A percentile compares a stretch with the other conserved stretches of the same genome.
Evolutionary conservation across 2,797 vertebrate genomes (phyloP).

Genomic region (Mallotus villosus): DNA sequence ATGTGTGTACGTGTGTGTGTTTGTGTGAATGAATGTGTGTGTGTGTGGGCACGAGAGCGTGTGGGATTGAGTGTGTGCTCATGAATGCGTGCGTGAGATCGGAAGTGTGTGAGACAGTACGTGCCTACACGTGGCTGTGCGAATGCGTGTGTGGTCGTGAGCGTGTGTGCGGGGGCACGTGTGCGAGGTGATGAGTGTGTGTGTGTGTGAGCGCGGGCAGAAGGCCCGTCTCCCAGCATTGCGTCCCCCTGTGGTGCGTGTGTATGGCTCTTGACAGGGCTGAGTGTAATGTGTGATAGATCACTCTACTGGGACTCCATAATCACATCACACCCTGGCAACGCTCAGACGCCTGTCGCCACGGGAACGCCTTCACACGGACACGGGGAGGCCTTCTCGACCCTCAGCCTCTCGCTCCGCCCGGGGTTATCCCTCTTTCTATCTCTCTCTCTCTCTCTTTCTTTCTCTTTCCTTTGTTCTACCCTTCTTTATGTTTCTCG

Average conservation of each 20-base stretch:
- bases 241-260: constrained; percentile 75
- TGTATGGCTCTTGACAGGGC: constrained; percentile 81
- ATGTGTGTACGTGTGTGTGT: not conserved
- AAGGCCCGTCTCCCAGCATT: constrained; percentile 81
- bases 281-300: constrained; percentile 86
- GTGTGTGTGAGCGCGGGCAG: constrained; percentile 68
- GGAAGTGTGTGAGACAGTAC: constrained; percentile 19
- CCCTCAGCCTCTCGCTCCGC: not conserved
- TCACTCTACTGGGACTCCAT: constrained; percentile 82
- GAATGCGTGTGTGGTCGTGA: constrained; percentile 14
- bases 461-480: not conserved
- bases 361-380: constrained; percentile 76
- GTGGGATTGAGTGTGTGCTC: not conserved
- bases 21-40: not conserved
- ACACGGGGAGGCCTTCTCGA: constrained; percentile 30
- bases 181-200: constrained; percentile 45
- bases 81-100: constrained; percentile 16
- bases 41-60: not conserved
- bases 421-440: not conserved
- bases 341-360: constrained; percentile 77
- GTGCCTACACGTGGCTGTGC: constrained; percentile 27
- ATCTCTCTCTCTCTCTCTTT: not conserved
- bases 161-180: not conserved
- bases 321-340: constrained; percentile 81
- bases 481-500: not conserved